phyloP scores from a whole-genome alignment of 2,888 invertebrate genomes.

The Zaprionus bogoriensis region DNA sequence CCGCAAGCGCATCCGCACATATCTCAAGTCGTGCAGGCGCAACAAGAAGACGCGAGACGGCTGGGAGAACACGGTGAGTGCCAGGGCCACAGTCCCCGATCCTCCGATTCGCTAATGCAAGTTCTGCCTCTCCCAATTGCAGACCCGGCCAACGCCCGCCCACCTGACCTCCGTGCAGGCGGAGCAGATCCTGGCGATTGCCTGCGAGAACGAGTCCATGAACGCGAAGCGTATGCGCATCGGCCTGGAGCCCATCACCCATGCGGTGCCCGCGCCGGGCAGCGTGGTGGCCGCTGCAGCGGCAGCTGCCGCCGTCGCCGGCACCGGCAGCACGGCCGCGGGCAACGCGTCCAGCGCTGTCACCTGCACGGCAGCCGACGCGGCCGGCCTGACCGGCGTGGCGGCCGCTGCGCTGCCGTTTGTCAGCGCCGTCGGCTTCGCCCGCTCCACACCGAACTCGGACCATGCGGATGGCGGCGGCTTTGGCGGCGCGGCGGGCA shows the following conservation, averaged over 20 bases:
- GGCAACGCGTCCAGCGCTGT: slow-evolving; percentile 72
- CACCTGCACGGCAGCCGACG: slow-evolving; percentile 72
- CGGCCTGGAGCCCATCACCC: slow-evolving; percentile 96
- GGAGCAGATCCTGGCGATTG: slow-evolving; percentile 96
- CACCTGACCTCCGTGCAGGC: slow-evolving; percentile 98
- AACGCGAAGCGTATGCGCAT: slow-evolving; percentile 98
- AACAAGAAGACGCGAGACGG: slow-evolving; percentile 96
- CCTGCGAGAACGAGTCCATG: slow-evolving; percentile 98
- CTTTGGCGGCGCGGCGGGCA: slow-evolving; percentile 71
- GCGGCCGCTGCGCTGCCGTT: slow-evolving; percentile 76
- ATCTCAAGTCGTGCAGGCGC: slow-evolving; percentile 96
- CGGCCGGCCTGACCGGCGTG: slow-evolving; percentile 68
- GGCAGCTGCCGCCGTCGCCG: slow-evolving; percentile 77
- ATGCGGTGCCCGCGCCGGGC: slow-evolving; percentile 88
- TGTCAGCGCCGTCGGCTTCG: slow-evolving; percentile 75
- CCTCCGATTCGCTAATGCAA: not conserved
- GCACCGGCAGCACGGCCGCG: slow-evolving; percentile 64
- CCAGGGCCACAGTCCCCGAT: no score
- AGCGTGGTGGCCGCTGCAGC: slow-evolving; percentile 80
- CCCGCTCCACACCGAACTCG: slow-evolving; percentile 81
- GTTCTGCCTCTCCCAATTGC: not conserved
- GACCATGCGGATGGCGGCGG: slow-evolving; percentile 74
- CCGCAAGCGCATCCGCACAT: slow-evolving; percentile 96
- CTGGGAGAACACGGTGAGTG: slow-evolving; percentile 93
- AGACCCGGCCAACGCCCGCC: slow-evolving; percentile 97